Base-by-base conservation (phyloP, 2,113 vertebrate genomes). In the Isichthys henryi region DNA sequence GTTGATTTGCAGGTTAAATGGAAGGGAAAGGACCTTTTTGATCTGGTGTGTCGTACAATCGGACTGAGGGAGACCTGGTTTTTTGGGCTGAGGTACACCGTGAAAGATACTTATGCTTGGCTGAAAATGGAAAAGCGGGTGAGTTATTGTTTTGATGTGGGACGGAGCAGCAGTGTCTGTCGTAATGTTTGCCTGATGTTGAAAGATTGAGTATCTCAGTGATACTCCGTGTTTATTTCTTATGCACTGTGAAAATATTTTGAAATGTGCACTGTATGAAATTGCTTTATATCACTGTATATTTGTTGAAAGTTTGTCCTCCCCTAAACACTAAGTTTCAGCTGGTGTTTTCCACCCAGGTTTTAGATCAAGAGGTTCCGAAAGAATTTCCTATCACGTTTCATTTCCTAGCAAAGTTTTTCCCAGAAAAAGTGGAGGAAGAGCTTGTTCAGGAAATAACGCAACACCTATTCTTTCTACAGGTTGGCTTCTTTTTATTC, bases 21-120 rank as follows among this genome's bases (percentile, higher is more conserved):
- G 98, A 98, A 98, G 92, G 98, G 98, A 13, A 98, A 98, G 92
- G 97, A 98, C 86, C 93, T 98, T 89, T 98, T 98, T 95, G 97
- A 98, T 90, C 92, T 97, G 93, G 97, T 98, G 88, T 98, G 97
- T 89, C 94, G 97, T 74, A 97, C 97, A 0, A 95, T 98, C 13
- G 97, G 97, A 58, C 93, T 98, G 27, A 96, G 97, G 90, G 98
- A 98, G 92, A 97, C 97, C 10, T 98, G 97, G 98, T 98, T 98
- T 92, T 98, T 98, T 92, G 97, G 97, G 48, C 95, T 98, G 56
- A 94, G 97, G 88, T 98, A 97, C 93, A 96, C 95, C 0, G 91
- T 97, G 3, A 98, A 98, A 93, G 97, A 97, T 91, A 97, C 97
- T 13, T 95, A 96, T 49, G 97, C 96, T 39, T 98, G 98, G 97